Evolutionary conservation across 2,888 invertebrate species (phyloP).

Genomic region (Branchipolynoe longqiensis): DNA sequence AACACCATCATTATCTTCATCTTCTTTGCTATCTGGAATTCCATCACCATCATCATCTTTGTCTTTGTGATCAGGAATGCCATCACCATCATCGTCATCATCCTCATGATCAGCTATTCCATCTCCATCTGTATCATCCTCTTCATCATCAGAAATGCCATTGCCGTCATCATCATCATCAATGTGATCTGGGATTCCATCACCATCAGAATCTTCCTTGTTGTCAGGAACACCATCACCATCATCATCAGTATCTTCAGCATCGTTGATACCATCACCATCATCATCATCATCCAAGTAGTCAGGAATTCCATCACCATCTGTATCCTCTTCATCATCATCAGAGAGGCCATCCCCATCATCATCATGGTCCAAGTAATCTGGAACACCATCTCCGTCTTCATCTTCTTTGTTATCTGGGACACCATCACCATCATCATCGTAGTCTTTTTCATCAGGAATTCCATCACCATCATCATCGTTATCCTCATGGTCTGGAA

Average conservation of each 20-base stretch:
- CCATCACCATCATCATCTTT: conserved; percentile 73
- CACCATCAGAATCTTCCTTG: conserved; percentile 70
- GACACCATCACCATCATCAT: conserved; percentile 73
- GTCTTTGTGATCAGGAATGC: conserved; percentile 70
- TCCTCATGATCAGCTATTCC: conserved; percentile 72
- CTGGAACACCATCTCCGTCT: conserved; percentile 69
- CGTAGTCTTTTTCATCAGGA: conserved; percentile 73
- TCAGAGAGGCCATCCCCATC: conserved; percentile 74
- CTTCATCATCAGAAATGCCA: conserved; percentile 69
- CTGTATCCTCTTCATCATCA: conserved; percentile 66
- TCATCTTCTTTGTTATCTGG: conserved; percentile 72
- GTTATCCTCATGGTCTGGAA: conserved; percentile 69
- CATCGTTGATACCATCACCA: conserved; percentile 74
- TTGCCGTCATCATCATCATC: conserved; percentile 64
- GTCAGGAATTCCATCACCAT: conserved; percentile 73
- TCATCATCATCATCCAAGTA: conserved; percentile 69
- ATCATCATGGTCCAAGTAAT: conserved; percentile 71
- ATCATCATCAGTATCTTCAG: conserved; percentile 67
- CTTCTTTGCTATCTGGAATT: conserved; percentile 72
- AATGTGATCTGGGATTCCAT: conserved; percentile 75
- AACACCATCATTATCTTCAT: conserved; percentile 75
- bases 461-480: conserved; percentile 73
- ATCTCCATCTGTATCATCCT: conserved; percentile 72
- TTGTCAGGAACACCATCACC: conserved; percentile 70
- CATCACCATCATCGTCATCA: conserved; percentile 76